Evolutionary conservation across 2,797 vertebrate species (phyloP), one percentile per base, ranked within the genome.

Genomic region (Coccyzus lansbergi): DNA sequence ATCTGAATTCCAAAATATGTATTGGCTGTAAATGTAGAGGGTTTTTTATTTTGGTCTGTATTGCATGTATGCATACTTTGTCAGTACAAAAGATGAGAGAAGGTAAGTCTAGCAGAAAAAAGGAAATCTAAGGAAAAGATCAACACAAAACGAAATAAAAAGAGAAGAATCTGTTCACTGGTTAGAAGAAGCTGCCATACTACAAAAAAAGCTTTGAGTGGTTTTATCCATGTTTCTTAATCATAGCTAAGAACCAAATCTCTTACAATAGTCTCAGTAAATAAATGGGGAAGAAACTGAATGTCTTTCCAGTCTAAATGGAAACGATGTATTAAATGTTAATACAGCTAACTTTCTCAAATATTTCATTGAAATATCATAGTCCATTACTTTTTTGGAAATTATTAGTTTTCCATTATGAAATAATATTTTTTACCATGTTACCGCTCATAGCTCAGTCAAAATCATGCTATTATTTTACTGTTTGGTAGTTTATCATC

Each of bases 391-490:
- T 92, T 90, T 31, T 76, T 22, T 75, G 75, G 62, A 95, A 88
- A 65, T 65, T 4, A 42, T 83, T 75, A 2, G 2, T 51, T 83
- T 89, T 81, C 40, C 15, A 24, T 81, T 55, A 48, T 62, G 36
- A 64, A 86, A 69, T 60, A 0, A 2, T 63, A 9, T 15, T 36
- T 92, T 68, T 79, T n/a, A 28, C 65, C 28, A 22, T 38, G 6
- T 55, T 29, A 78, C 25, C 65, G 14, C 53, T 74, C 38, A 62
- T 48, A 83, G 74, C 34, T 94, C 46, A 55, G 31, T 89, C 42
- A 89, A 80, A 94, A 91, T 92, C 25, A 75, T 60, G 22, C 29
- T 77, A 2, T 78, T 63, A n/a, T 87, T 87, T 86, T 58, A 62
- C n/a, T 15, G 2, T 44, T 83, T 51, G 28, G 48, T 93, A 77